Percentiles rank a stretch among this genome's conserved stretches.
These are phyloP conservation scores for Galerucella pusilla DNA, from an alignment of 2,888 invertebrate genomes.

Conservation along the genomic window DNA sequence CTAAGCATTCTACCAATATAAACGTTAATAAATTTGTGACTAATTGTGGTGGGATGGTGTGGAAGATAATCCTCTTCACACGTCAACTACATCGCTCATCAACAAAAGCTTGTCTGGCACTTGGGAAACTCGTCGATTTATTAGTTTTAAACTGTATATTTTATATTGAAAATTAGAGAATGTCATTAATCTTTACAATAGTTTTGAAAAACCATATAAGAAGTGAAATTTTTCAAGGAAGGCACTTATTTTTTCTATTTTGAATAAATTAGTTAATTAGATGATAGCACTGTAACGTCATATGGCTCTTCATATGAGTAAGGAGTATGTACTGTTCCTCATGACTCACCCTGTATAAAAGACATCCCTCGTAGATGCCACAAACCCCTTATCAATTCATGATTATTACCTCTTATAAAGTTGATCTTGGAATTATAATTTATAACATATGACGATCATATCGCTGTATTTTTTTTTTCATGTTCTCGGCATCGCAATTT, in stretches of 20 bases:
- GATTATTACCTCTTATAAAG: neutral
- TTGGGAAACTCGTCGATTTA: slow-evolving; percentile 8
- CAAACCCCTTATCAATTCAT: neutral
- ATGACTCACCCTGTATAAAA: too few species aligned
- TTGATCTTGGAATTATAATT: neutral
- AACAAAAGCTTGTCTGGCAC: slow-evolving; percentile 22
- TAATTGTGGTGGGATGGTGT: slow-evolving; percentile 44
- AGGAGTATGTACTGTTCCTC: too few species aligned
- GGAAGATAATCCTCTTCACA: slow-evolving; percentile 48
- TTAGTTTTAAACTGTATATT: too few species aligned
- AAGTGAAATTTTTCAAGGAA: too few species aligned
- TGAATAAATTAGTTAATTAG: too few species aligned
- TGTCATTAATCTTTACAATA: too few species aligned
- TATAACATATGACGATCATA: neutral
- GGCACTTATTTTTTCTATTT: too few species aligned
- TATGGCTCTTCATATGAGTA: too few species aligned
- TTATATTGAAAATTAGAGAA: too few species aligned
- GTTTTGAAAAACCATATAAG: too few species aligned
- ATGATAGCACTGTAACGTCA: too few species aligned
- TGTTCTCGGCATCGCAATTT: neutral
- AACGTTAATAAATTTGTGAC: slow-evolving; percentile 38
- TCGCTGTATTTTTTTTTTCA: neutral
- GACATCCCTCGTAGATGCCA: too few species aligned
- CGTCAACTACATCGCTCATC: slow-evolving; percentile 33
- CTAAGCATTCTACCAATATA: slow-evolving; percentile 33